Evolutionary conservation across 2,113 vertebrate genomes (phyloP), one percentile per base, ranked within the genome.

Genomic region (Ophiodon elongatus): DNA sequence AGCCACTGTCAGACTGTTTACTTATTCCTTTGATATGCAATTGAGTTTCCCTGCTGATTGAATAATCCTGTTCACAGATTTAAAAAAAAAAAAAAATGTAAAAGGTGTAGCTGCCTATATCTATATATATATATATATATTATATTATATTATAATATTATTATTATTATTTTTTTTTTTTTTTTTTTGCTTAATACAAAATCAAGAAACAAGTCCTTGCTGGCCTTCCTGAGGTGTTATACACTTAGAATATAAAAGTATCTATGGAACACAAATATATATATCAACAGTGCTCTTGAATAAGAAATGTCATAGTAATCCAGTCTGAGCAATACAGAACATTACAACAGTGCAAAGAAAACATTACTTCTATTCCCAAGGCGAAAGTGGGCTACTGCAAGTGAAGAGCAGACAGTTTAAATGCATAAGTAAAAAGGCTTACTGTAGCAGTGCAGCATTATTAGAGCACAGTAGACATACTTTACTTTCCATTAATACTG

Each of bases 401-500:
- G 39, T 27, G 11, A 45, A 33, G 13, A 21, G 4, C 27, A 15
- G 17, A 65, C 47, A n/a, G 23, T 67, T 39, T 33, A 59, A 52
- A 47, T 68, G 52, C 37, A 70, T 66, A n/a, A 75, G 67, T 60
- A 66, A 45, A 84, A 63, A 68, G 11, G 21, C 27, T 70, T 29
- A 13, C 54, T 57, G 54, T 57, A n/a, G 68, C 25, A 29, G 73
- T 14, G 33, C 76, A 33, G 62, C 39, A 39, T 83, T 45, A 84
- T 68, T 43, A 69, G 57, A 64, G 25, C 76, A 43, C 43, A 65
- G 76, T 25, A 54, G 76, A 4, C 31, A 76, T 25, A 68, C 71
- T 87, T 86, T 67, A 69, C 47, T 63, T 70, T 63, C 21, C 74
- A 83, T 88, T 85, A 86, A 86, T 64, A 82, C 60, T 54, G 62